Percentiles rank a stretch among this genome's conserved stretches.
Evolutionary conservation across 2,888 invertebrate genomes (phyloP).

Genomic region (Gandaritis pyraliata): DNA sequence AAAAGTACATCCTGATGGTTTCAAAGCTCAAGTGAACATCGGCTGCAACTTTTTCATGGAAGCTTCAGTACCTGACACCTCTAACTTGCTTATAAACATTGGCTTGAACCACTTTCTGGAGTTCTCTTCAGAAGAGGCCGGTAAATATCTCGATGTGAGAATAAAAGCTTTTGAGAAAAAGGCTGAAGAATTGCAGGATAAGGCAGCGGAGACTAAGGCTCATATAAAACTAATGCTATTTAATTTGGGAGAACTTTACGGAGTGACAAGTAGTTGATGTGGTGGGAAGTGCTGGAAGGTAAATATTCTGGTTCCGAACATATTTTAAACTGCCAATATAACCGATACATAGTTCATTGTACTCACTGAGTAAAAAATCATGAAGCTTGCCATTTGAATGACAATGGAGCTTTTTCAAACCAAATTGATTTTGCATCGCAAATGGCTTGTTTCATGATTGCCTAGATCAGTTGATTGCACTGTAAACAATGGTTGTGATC

Average conservation of each 20-base stretch:
- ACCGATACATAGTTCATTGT: too few species aligned
- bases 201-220: slow-evolving; percentile 89
- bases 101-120: slow-evolving; percentile 91
- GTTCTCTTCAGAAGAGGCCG: slow-evolving; percentile 88
- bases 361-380: too few species aligned
- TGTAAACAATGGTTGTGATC: too few species aligned
- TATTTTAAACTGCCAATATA: too few species aligned
- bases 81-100: slow-evolving; percentile 88
- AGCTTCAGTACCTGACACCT: slow-evolving; percentile 87
- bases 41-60: slow-evolving; percentile 94
- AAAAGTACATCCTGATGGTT: slow-evolving; percentile 74
- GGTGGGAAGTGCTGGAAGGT: slow-evolving; percentile 6
- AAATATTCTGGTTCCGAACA: background rate
- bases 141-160: slow-evolving; percentile 88
- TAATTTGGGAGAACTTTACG: slow-evolving; percentile 86
- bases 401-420: too few species aligned
- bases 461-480: too few species aligned
- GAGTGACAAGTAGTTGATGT: slow-evolving; percentile 19
- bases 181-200: slow-evolving; percentile 85
- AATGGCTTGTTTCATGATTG: too few species aligned
- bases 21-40: slow-evolving; percentile 86
- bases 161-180: slow-evolving; percentile 86
- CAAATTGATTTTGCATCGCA: too few species aligned
- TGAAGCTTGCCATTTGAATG: too few species aligned
- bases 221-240: slow-evolving; percentile 91